Base-by-base conservation (phyloP, 1,140 invertebrate genomes). In the Drosophila takahashii region DNA sequence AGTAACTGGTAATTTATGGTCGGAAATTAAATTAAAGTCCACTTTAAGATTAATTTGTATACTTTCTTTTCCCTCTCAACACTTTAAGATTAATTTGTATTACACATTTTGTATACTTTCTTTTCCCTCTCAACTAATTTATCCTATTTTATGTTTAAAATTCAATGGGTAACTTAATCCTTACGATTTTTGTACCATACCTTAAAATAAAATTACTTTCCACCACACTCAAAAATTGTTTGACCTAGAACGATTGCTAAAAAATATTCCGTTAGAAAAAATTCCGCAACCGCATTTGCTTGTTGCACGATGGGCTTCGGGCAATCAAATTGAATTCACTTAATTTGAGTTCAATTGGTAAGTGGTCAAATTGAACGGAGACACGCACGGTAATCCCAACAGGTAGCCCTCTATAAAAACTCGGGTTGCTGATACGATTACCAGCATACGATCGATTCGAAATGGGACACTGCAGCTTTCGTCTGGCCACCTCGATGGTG, bases 271-370 rank as follows among this genome's bases (percentile, higher is more conserved):
- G 13, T 41, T 29, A 50, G 13, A 13, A 10, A 59, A 26, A 26
- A 34, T 16, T 32, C 7, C 10, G 9, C 15, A 18, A 29, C 13
- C 47, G 13, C 27, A 1, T 16, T 32, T 32, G 44, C n/a, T 29
- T 26, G 18, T 22, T 36, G 34, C 10, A 15, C 15, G 22, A 47
- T 36, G 18, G 29, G n/a, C 48, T 39, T 16, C n/a, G 15, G 60
- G 67, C 64, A 81, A 81, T 81, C 79, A 83, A 79, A 79, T 62
- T 65, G 65, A 84, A 83, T 83, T 74, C 26, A 69, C 48, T 83
- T 83, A 74, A 85, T 84, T 79, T 51, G 57, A 27, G 45, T 27
- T 42, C 61, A 85, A 77, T 84, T 85, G 56, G 56, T n/a, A 47
- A 67, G 36, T 47, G 42, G 15, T 27, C 29, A 79, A 83, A 83